Base-by-base conservation (phyloP, 2,888 invertebrate genomes). In the Spisula solida region DNA sequence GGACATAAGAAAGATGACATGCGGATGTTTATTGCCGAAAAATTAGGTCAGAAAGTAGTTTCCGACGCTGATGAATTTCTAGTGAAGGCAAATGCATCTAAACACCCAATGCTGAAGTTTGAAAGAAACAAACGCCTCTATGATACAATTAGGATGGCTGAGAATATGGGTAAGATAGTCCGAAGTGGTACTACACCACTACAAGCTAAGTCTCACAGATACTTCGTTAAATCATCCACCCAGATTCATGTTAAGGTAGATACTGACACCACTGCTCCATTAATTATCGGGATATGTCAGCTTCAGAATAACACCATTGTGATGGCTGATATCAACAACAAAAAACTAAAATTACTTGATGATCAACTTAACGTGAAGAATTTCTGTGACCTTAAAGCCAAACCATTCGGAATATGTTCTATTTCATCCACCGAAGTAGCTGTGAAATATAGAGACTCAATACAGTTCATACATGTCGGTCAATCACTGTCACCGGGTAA, bases 261-360 rank as follows among this genome's bases (percentile, higher is more conserved):
- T 20, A 34, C 18, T 34, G 81, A 81, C 56, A 25, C 34, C 20
- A 0, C 29, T 0, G 5, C 5, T 0, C 34, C 34, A 10, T 81
- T 18, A n/a, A 81, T 56, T 12, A 31, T 18, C 1, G 81, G 51
- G n/a, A 18, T 81, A 20, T 81, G 81, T 56, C 81, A 81, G 34
- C 81, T 81, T 56, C 18, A 20, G 1, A 56, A 81, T 31, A 56
- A 56, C 16, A 81, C 60, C 25, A 34, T 81, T 20, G 2, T 81
- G 18, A 18, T 81, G 20, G 34, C 56, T 34, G 81, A 81, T 29
- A 29, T 8, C 0, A n/a, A 20, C 34, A 81, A 81, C 12, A 34
- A 34, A 5, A 81, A 81, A 60, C 25, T 81, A 0, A 81, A 81
- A 18, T 18, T 56, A 41, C 34, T 56, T 81, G 56, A 31, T 56